Evolutionary conservation across 2,888 invertebrate species (phyloP).

Genomic region (Saturnia japonica): DNA sequence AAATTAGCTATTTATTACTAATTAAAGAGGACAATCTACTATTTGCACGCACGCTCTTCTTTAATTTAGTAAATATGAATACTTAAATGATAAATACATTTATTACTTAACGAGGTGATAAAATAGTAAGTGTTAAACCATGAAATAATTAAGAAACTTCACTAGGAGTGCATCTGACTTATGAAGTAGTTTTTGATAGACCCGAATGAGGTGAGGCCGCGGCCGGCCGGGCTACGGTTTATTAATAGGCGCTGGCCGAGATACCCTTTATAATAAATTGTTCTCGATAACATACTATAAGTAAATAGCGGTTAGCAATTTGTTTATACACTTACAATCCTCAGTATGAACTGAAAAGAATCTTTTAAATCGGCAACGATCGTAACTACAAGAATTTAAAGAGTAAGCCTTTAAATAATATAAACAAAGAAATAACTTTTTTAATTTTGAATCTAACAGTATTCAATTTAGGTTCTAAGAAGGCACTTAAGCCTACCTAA

Average conservation of each 20-base stretch:
- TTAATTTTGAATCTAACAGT: background rate
- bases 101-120: background rate
- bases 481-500: no score
- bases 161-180: conserved; percentile 3
- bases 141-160: background rate
- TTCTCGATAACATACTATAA: conserved; percentile 19
- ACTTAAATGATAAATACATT: background rate
- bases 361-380: no score
- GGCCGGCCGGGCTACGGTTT: conserved; percentile 3
- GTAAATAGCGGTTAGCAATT: conserved; percentile 12
- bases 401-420: background rate
- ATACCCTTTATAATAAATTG: conserved; percentile 21
- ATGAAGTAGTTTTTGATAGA: background rate
- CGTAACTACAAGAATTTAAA: background rate
- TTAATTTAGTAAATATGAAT: no score
- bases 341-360: background rate
- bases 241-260: conserved; percentile 21
- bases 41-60: no score
- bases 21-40: no score
- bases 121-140: background rate
- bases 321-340: background rate
- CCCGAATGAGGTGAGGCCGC: background rate
- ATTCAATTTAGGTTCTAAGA: no score
- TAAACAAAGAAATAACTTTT: background rate
- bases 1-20: no score